phyloP scores from a whole-genome alignment of 2,888 invertebrate species.

The Charanyca ferruginea region DNA sequence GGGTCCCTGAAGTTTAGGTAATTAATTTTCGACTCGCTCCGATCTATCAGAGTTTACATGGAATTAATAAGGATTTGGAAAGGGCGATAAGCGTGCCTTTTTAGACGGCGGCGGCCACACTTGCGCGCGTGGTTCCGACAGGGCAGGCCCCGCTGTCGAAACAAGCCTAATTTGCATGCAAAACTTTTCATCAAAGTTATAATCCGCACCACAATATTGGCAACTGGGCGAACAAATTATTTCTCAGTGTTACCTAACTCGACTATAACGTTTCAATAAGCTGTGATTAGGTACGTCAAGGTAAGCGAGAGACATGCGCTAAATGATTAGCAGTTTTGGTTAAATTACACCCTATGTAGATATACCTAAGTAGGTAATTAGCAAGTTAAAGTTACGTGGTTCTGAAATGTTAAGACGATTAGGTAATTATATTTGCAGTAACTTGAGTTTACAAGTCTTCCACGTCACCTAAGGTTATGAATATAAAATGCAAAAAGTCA shows the following conservation, averaged over 20 bases:
- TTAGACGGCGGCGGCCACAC: slow-evolving; percentile 46
- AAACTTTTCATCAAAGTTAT: slow-evolving; percentile 60
- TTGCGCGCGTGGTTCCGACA: slow-evolving; percentile 39
- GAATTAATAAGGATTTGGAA: slow-evolving; percentile 65
- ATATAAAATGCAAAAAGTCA: too few relatives aligned
- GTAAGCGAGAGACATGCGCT: slow-evolving; percentile 18
- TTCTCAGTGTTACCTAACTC: slow-evolving; percentile 45
- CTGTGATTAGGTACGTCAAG: slow-evolving; percentile 39
- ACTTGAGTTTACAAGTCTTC: slow-evolving; percentile 4
- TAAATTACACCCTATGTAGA: neutral
- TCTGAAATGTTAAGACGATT: slow-evolving; percentile 20
- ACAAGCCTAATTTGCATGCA: slow-evolving; percentile 57
- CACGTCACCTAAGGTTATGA: too few relatives aligned
- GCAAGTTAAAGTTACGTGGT: slow-evolving; percentile 14
- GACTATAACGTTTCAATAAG: slow-evolving; percentile 39
- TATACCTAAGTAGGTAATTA: slow-evolving; percentile 22
- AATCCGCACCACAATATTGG: slow-evolving; percentile 50
- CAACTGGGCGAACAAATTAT: slow-evolving; percentile 48
- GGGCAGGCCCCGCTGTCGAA: slow-evolving; percentile 35
- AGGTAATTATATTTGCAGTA: slow-evolving; percentile 16
- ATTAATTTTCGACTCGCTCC: slow-evolving; percentile 78
- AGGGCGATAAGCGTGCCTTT: slow-evolving; percentile 57
- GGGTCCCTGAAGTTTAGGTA: slow-evolving; percentile 77
- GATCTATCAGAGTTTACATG: slow-evolving; percentile 75
- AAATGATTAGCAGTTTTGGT: slow-evolving; percentile 18